Percentiles rank a stretch among this genome's conserved stretches.
phyloP scores from a whole-genome alignment of 1,140 invertebrate species.

The Sipha flava region DNA sequence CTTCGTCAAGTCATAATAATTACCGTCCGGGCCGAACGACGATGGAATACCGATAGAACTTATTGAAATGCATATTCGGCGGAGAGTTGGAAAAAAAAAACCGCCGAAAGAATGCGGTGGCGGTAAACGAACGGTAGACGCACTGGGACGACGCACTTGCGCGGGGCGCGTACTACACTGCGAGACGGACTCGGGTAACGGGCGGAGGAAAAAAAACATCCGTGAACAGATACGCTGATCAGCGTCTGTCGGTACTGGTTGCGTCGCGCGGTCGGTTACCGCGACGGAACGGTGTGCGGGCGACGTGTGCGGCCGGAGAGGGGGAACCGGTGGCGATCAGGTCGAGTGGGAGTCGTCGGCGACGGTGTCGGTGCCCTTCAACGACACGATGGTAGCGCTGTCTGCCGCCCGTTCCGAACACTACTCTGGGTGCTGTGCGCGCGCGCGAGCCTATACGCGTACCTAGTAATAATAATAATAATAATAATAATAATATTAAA shows the following conservation, averaged over 20 bases:
- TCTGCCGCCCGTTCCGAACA: not conserved
- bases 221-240: not conserved
- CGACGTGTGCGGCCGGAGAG: not conserved
- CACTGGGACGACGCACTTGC: not conserved
- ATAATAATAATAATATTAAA: not conserved
- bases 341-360: not conserved
- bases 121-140: not conserved
- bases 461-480: not conserved
- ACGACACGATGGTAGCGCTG: not conserved
- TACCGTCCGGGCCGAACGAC: not conserved
- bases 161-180: not conserved
- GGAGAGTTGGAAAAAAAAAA: too few relatives aligned
- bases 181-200: not conserved
- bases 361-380: conserved; percentile 26
- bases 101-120: not conserved
- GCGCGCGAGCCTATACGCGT: not conserved
- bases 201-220: not conserved
- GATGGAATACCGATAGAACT: too few relatives aligned
- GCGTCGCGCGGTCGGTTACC: not conserved
- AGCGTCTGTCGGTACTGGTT: not conserved
- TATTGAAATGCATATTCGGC: too few relatives aligned
- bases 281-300: not conserved
- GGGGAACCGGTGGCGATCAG: not conserved
- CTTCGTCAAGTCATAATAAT: not conserved
- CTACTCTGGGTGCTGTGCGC: not conserved